Evolutionary conservation across 2,888 invertebrate species (phyloP).

Genomic region (Euspilapteryx auroguttella): DNA sequence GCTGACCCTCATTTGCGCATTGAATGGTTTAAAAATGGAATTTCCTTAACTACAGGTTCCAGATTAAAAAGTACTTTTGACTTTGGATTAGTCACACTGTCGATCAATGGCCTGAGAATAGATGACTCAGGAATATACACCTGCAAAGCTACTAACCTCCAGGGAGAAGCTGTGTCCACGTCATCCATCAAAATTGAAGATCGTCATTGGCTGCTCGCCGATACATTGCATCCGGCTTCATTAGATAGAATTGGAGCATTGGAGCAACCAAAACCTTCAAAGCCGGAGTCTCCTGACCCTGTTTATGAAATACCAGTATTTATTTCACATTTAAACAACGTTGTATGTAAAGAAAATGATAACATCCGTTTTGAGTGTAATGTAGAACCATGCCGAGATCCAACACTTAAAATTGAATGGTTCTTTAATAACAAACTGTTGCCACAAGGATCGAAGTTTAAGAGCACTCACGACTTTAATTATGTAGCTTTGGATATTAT

Average conservation of each 20-base stretch:
- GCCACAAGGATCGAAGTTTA: conserved; percentile 86
- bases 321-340: conserved; percentile 88
- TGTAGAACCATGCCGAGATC: conserved; percentile 90
- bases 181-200: conserved; percentile 88
- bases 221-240: conserved; percentile 87
- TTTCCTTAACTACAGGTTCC: conserved; percentile 82
- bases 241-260: conserved; percentile 83
- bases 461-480: conserved; percentile 94
- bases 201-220: conserved; percentile 84
- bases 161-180: conserved; percentile 93
- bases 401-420: conserved; percentile 92
- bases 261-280: conserved; percentile 74
- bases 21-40: conserved; percentile 93
- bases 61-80: conserved; percentile 93
- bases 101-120: conserved; percentile 81
- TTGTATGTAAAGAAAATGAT: conserved; percentile 85
- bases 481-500: conserved; percentile 89
- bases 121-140: conserved; percentile 96
- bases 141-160: conserved; percentile 89
- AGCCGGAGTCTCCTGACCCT: conserved; percentile 73
- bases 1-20: conserved; percentile 85
- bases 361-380: conserved; percentile 89
- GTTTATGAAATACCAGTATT: conserved; percentile 85
- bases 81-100: conserved; percentile 92
- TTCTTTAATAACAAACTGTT: conserved; percentile 91